Conservation (phyloP, 2,113 vertebrate species). For the Solenodon paradoxus region DNA sequence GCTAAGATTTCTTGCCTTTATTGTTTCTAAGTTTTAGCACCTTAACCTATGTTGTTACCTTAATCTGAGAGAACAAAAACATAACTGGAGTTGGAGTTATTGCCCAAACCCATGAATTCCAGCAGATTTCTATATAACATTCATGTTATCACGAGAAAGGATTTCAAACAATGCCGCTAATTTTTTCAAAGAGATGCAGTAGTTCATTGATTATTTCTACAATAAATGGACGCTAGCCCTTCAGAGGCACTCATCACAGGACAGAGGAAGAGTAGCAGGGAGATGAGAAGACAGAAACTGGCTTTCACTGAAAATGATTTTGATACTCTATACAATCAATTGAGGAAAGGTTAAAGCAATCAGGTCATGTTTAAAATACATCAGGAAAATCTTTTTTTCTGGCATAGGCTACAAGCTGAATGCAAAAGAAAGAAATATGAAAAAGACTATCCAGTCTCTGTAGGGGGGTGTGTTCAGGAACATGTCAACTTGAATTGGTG, state of each 20-base stretch:
- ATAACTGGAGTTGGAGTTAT: conserved; percentile 43
- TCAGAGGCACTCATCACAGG: background rate
- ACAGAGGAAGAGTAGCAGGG: background rate
- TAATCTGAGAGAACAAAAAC: conserved; percentile 57
- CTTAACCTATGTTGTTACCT: conserved; percentile 41
- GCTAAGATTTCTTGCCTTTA: conserved; percentile 75
- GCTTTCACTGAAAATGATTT: conserved; percentile 20
- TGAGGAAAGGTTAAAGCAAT: conserved; percentile 30
- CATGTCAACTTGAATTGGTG: background rate
- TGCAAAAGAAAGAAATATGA: conserved; percentile 41
- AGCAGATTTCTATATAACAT: background rate
- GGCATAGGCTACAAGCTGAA: background rate
- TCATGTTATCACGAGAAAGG: background rate
- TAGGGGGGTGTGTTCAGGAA: conserved; percentile 2
- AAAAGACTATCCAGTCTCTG: background rate
- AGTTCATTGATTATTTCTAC: background rate
- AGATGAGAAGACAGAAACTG: conserved; percentile 33
- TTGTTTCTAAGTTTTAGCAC: conserved; percentile 62
- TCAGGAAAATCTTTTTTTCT: background rate
- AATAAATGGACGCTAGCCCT: background rate
- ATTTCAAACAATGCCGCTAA: background rate
- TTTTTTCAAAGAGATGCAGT: background rate
- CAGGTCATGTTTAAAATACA: conserved; percentile 35
- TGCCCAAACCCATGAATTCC: conserved; percentile 60
- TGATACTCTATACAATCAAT: background rate